Conservation (phyloP, 2,797 vertebrate genomes). For the Propithecus deckenii region DNA sequence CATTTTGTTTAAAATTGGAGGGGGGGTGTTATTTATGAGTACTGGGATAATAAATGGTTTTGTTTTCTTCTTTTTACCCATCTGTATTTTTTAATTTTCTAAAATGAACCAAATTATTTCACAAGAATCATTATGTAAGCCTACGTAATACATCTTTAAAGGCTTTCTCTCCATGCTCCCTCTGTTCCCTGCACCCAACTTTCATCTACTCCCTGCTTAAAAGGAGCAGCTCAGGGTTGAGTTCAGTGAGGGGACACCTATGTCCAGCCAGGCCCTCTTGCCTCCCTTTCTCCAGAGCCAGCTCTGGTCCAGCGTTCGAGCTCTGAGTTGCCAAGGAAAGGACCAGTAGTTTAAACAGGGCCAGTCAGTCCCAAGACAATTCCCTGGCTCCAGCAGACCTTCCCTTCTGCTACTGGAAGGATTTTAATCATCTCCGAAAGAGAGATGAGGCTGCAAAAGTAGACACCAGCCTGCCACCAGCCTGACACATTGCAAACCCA, state of each 20-base stretch:
- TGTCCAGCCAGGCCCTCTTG: background rate
- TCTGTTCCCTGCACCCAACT: background rate
- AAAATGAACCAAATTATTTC: slow-evolving; percentile 23
- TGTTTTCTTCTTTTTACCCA: background rate
- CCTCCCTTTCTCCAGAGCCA: background rate
- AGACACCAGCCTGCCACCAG: background rate
- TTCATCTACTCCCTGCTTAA: background rate
- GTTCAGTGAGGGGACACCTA: background rate
- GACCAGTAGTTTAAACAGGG: background rate
- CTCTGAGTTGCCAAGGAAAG: background rate
- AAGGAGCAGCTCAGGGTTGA: background rate
- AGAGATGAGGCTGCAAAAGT: background rate
- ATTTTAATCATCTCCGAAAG: background rate
- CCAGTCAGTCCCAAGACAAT: background rate
- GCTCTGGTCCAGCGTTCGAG: background rate
- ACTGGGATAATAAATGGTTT: background rate
- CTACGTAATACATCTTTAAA: background rate
- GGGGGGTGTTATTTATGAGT: background rate
- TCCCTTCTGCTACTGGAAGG: background rate
- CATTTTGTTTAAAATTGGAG: background rate
- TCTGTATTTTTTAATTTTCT: background rate
- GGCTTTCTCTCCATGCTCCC: background rate
- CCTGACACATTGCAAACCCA: background rate
- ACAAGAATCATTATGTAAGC: background rate
- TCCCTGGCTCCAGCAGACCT: background rate